Percentiles rank a stretch among this genome's conserved stretches.
phyloP scores from a whole-genome alignment of 2,113 vertebrate species.

The Sinocyclocheilus grahami region DNA sequence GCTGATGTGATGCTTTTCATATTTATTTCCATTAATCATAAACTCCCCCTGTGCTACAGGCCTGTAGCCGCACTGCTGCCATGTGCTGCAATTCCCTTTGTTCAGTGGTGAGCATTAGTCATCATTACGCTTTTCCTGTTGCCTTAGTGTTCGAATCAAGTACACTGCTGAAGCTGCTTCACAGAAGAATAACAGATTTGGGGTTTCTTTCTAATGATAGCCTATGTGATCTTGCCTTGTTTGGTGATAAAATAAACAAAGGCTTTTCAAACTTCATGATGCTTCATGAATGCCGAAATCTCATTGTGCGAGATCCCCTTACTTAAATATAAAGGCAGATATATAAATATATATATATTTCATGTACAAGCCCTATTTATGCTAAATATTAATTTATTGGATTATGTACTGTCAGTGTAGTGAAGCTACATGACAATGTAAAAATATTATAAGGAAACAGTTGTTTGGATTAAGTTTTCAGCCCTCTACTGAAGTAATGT shows the following conservation, averaged over 20 bases:
- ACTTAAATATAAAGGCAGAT: background rate
- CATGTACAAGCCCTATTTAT: background rate
- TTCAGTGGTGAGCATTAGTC: conserved; percentile 38
- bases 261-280: background rate
- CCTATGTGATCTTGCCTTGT: background rate
- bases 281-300: background rate
- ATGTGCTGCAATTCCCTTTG: conserved; percentile 50
- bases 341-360: too few relatives aligned
- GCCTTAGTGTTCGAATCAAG: background rate
- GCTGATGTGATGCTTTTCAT: conserved; percentile 54
- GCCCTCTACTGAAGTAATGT: background rate
- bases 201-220: background rate
- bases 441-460: background rate
- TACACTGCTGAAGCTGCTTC: background rate
- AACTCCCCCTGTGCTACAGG: conserved; percentile 9
- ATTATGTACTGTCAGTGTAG: background rate
- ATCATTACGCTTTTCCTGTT: conserved; percentile 32
- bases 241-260: background rate
- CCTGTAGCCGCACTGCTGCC: conserved; percentile 10
- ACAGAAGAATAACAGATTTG: background rate
- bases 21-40: conserved; percentile 62
- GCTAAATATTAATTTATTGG: background rate
- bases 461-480: background rate
- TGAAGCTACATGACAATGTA: background rate
- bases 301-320: background rate